Evolutionary conservation across 2,797 vertebrate species (phyloP).

Genomic region (Alosa sapidissima): DNA sequence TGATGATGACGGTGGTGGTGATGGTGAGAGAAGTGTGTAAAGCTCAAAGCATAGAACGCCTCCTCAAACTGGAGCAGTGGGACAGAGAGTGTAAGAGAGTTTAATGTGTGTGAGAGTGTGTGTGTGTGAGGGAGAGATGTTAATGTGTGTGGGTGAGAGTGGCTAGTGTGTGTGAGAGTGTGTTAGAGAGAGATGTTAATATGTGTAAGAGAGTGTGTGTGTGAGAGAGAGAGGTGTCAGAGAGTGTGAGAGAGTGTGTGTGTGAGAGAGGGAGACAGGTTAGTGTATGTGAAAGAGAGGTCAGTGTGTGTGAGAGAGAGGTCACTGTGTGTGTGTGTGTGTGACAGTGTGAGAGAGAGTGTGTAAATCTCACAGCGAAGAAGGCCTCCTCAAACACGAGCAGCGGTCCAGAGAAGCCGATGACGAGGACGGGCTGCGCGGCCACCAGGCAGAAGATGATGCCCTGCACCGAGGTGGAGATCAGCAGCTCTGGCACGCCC

Average conservation of each 20-base stretch:
- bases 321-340: not conserved
- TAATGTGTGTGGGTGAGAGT: not conserved
- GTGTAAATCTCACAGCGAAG: conserved; percentile 72
- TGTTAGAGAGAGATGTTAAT: too few species aligned
- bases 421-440: conserved; percentile 91
- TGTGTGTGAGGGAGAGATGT: not conserved
- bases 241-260: not conserved
- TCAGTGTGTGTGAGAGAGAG: not conserved
- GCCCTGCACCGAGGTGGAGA: conserved; percentile 88
- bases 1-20: not conserved
- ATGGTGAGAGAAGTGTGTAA: too few species aligned
- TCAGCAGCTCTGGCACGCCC: conserved; percentile 90
- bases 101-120: not conserved
- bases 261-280: not conserved
- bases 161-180: too few species aligned
- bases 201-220: too few species aligned
- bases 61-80: too few species aligned
- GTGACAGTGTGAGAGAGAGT: not conserved
- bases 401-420: conserved; percentile 96
- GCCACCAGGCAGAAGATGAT: conserved; percentile 86
- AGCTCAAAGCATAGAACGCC: too few species aligned
- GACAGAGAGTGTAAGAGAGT: not conserved
- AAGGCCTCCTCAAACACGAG: conserved; percentile 97
- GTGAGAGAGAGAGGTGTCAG: too few species aligned
- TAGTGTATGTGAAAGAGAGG: too few species aligned